Evolutionary conservation across 2,113 vertebrate species (phyloP).

Genomic region (Equus przewalskii): DNA sequence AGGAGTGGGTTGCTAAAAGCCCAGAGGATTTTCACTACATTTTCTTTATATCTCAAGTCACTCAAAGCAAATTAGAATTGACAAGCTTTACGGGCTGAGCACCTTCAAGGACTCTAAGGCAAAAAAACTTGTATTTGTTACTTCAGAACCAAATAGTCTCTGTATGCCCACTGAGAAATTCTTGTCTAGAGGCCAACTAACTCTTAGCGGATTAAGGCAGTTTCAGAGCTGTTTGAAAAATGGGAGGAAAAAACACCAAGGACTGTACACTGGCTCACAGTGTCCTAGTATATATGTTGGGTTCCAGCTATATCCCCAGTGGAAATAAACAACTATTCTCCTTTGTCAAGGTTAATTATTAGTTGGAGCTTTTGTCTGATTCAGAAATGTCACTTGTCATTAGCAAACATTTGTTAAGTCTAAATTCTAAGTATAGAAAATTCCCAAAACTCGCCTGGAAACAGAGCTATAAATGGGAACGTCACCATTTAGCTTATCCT

Average conservation of each 20-base stretch:
- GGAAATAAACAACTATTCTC: not conserved
- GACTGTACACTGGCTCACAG: fast-evolving
- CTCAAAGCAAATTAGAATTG: conserved; percentile 71
- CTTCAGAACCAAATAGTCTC: conserved; percentile 21
- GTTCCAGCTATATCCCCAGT: not conserved
- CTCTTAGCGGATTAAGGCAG: conserved; percentile 10
- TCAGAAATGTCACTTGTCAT: not conserved
- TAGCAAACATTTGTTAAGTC: not conserved
- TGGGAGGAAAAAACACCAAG: not conserved
- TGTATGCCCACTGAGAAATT: conserved; percentile 42
- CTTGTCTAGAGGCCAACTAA: conserved; percentile 33
- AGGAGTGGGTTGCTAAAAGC: conserved; percentile 48
- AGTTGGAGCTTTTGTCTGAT: not conserved
- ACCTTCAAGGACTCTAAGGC: conserved; percentile 57
- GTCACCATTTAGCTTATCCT: fast-evolving
- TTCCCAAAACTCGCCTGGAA: not conserved
- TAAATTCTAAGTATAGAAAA: not conserved
- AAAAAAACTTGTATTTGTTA: conserved; percentile 46
- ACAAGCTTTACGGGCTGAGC: conserved; percentile 36
- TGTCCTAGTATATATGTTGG: not conserved
- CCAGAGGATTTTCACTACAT: not conserved
- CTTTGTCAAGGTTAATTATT: not conserved
- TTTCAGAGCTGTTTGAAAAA: conserved; percentile 15
- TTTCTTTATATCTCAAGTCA: conserved; percentile 60
- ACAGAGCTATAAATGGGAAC: not conserved